phyloP scores from a whole-genome alignment of 2,113 vertebrate genomes.

The Irena cyanogastra region DNA sequence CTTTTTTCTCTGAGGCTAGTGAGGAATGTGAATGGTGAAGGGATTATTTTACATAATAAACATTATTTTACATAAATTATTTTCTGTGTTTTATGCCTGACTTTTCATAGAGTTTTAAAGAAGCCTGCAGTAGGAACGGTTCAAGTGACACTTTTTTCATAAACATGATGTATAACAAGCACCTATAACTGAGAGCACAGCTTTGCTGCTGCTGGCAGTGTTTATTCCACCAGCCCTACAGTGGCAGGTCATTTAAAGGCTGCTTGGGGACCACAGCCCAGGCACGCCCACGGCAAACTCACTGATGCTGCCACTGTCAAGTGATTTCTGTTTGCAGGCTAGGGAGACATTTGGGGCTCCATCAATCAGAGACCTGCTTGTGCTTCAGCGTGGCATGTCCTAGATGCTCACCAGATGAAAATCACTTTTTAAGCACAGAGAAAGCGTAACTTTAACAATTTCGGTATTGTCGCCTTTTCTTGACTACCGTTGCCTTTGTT shows the following conservation, averaged over 20 bases:
- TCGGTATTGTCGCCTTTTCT: not conserved
- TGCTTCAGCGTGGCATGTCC: not conserved
- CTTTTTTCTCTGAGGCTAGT: not conserved
- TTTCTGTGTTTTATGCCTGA: not conserved
- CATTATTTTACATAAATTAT: too few species aligned
- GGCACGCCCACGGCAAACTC: not conserved
- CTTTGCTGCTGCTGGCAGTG: not conserved
- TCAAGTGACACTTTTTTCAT: not conserved
- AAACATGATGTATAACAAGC: not conserved
- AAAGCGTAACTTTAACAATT: not conserved
- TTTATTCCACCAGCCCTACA: not conserved
- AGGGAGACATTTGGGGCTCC: not conserved
- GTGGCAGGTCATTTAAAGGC: not conserved
- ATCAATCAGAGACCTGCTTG: not conserved
- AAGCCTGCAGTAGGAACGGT: not conserved
- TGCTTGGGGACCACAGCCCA: not conserved
- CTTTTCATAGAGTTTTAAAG: not conserved
- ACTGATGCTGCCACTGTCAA: not conserved
- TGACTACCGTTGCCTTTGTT: not conserved
- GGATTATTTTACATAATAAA: too few species aligned
- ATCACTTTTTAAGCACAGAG: not conserved
- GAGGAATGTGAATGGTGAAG: rapidly evolving
- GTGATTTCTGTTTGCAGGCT: not conserved
- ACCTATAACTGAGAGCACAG: not conserved
- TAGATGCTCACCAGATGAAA: not conserved